phyloP scores from a whole-genome alignment of 2,888 invertebrate species.

The Leucoma salicis region DNA sequence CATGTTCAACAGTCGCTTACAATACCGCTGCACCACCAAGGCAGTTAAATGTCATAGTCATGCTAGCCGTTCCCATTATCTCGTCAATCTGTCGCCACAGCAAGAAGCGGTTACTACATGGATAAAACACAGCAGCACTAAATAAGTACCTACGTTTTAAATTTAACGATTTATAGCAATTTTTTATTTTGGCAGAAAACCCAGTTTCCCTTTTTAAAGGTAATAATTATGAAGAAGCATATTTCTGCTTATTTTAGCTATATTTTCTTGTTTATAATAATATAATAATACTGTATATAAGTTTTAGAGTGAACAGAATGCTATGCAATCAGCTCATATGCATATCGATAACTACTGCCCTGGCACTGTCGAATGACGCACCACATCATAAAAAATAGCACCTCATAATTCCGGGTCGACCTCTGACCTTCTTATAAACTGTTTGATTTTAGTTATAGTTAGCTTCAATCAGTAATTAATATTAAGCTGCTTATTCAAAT shows the following conservation, averaged over 20 bases:
- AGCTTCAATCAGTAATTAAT: slow-evolving; percentile 33
- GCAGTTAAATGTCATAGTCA: too few relatives aligned
- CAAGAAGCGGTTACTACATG: too few relatives aligned
- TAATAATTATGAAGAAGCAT: slow-evolving; percentile 65
- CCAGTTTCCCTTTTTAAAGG: slow-evolving; percentile 80
- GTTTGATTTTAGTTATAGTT: slow-evolving; percentile 38
- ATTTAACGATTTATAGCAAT: slow-evolving; percentile 33
- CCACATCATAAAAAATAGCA: slow-evolving; percentile 44
- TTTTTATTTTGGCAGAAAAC: slow-evolving; percentile 77
- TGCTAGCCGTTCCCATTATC: too few relatives aligned
- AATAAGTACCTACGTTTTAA: not conserved
- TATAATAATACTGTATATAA: slow-evolving; percentile 40
- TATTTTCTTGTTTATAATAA: slow-evolving; percentile 36
- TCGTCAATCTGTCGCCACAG: too few relatives aligned
- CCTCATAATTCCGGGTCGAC: slow-evolving; percentile 35
- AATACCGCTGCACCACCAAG: too few relatives aligned
- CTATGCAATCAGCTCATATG: slow-evolving; percentile 59
- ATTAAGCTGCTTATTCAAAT: slow-evolving; percentile 48
- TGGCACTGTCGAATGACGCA: slow-evolving; percentile 54
- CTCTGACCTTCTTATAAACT: slow-evolving; percentile 52
- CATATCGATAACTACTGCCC: slow-evolving; percentile 59
- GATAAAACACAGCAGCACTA: too few relatives aligned
- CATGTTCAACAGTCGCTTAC: too few relatives aligned
- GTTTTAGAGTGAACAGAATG: slow-evolving; percentile 55
- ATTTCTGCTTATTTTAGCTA: slow-evolving; percentile 66